These are phyloP conservation scores for Oedothorax gibbosus DNA, from an alignment of 1,140 invertebrate genomes.

Conservation along the genomic window DNA sequence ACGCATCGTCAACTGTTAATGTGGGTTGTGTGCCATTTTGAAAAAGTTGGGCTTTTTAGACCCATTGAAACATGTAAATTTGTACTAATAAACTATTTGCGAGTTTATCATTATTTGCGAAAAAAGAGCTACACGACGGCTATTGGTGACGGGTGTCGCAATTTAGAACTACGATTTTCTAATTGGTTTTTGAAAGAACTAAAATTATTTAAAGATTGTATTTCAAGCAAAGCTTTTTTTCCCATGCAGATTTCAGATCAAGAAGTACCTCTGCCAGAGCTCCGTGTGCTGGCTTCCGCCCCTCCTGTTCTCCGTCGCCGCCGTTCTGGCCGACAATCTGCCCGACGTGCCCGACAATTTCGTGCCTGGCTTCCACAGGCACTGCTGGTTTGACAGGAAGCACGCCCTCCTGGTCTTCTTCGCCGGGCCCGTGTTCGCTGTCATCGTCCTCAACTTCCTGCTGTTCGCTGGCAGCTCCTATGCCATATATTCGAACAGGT, in stretches of 20 bases:
- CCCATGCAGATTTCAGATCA: constrained; percentile 64
- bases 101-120: too few species aligned
- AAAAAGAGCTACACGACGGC: too few species aligned
- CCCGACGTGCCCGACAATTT: constrained; percentile 64
- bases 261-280: constrained; percentile 71
- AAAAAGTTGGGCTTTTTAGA: too few species aligned
- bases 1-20: too few species aligned
- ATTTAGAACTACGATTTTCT: too few species aligned
- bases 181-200: too few species aligned
- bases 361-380: constrained; percentile 66
- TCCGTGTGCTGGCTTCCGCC: constrained; percentile 73
- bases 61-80: too few species aligned
- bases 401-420: constrained; percentile 72
- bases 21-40: too few species aligned
- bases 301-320: constrained; percentile 69
- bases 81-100: too few species aligned
- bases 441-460: constrained; percentile 71
- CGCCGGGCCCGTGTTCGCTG: constrained; percentile 70
- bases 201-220: too few species aligned
- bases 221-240: too few species aligned
- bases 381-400: constrained; percentile 73
- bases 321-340: constrained; percentile 69
- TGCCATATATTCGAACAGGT: constrained; percentile 69
- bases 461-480: constrained; percentile 72
- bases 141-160: too few species aligned